A percentile compares a stretch with the other conserved stretches of the same genome.
Conservation (phyloP, 2,113 vertebrate genomes). For the Meleagris gallopavo region DNA sequence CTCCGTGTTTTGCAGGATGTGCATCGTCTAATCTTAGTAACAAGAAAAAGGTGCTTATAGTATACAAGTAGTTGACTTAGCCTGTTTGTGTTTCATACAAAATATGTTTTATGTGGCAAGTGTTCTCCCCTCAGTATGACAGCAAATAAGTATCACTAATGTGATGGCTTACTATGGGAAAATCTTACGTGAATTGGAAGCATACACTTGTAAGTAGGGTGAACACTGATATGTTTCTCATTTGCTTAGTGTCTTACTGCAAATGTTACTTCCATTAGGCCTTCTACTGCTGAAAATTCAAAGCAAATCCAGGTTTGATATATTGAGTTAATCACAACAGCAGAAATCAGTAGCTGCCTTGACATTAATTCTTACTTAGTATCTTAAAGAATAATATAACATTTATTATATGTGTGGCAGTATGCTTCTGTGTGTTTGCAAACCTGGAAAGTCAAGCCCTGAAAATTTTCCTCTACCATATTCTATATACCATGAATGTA, state of each 20-base stretch:
- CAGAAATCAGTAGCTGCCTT: not conserved
- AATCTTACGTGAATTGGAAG: not conserved
- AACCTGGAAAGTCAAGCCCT: not conserved
- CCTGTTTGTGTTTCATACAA: not conserved
- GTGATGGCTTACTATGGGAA: not conserved
- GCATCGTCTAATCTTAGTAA: not conserved
- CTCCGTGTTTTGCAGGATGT: conserved; percentile 84
- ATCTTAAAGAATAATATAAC: not conserved
- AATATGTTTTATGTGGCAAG: not conserved
- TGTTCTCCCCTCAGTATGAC: not conserved
- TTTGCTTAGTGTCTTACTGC: not conserved
- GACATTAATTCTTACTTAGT: not conserved
- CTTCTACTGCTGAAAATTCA: not conserved
- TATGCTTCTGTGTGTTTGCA: not conserved
- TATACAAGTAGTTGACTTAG: not conserved
- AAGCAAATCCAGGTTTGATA: no score
- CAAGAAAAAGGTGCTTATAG: conserved; percentile 68
- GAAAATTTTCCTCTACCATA: not conserved
- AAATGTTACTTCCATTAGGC: not conserved
- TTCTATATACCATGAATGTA: not conserved
- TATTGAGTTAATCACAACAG: not conserved
- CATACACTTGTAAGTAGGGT: not conserved
- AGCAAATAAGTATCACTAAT: not conserved
- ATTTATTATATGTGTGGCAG: not conserved
- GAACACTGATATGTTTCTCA: not conserved